A percentile compares a stretch with the other conserved stretches of the same genome.
Conservation (phyloP, 2,888 invertebrate genomes). For the Digitonthophagus gazella region DNA sequence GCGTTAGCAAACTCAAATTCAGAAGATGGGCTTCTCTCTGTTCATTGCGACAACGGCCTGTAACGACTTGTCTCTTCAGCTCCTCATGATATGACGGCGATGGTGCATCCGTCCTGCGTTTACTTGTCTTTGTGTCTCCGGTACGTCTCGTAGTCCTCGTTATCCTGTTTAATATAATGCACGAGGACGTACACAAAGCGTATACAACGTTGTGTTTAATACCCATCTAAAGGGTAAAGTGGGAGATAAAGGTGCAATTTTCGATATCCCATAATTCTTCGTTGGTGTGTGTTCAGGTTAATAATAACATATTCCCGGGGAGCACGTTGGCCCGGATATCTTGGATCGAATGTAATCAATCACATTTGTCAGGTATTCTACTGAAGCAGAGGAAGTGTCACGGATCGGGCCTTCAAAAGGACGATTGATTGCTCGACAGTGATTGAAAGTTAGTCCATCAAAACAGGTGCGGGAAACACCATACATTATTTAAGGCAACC, state of each 20-base stretch:
- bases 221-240: not conserved
- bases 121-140: not conserved
- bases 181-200: not conserved
- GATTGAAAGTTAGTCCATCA: conserved; percentile 47
- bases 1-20: conserved; percentile 43
- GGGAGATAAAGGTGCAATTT: too few relatives aligned
- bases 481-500: conserved; percentile 34
- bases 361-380: conserved; percentile 48
- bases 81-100: not conserved
- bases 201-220: not conserved
- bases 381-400: conserved; percentile 38
- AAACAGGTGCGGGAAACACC: conserved; percentile 39
- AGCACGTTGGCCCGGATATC: conserved; percentile 33
- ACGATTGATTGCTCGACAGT: conserved; percentile 50
- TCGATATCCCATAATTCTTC: too few relatives aligned
- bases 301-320: conserved; percentile 3
- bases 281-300: too few relatives aligned
- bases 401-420: conserved; percentile 44
- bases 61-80: not conserved
- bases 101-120: not conserved
- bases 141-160: not conserved
- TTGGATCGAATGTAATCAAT: conserved; percentile 48
- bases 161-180: not conserved
- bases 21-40: conserved; percentile 19
- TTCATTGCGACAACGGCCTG: not conserved